A percentile compares a stretch with the other conserved stretches of the same genome.
Evolutionary conservation across 2,888 invertebrate species (phyloP).

Genomic region (Aproaerema taeniolella): DNA sequence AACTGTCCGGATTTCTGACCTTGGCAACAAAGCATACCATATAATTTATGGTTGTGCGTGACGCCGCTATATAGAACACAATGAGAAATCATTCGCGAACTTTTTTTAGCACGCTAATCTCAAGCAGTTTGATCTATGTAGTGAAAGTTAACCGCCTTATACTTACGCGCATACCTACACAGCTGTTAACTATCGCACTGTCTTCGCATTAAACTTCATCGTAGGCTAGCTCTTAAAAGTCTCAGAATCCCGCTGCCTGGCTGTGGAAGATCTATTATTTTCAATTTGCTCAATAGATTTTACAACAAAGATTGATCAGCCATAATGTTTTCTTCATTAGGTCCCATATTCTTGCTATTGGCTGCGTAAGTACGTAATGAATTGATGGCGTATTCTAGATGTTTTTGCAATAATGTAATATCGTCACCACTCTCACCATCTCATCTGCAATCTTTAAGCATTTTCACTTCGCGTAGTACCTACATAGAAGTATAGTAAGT

Average conservation of each 20-base stretch:
- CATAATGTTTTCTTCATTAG: slow-evolving; percentile 23
- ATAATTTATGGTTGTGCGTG: slow-evolving; percentile 44
- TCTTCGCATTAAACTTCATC: slow-evolving; percentile 28
- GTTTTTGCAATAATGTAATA: background rate
- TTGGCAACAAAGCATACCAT: slow-evolving; percentile 48
- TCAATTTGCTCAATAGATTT: slow-evolving; percentile 39
- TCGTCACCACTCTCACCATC: background rate
- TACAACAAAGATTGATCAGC: slow-evolving; percentile 34
- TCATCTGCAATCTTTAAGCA: background rate
- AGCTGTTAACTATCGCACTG: slow-evolving; percentile 22
- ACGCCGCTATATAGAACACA: slow-evolving; percentile 49
- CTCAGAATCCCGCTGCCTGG: slow-evolving; percentile 24
- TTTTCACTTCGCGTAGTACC: slow-evolving; percentile 1
- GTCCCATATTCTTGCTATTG: slow-evolving; percentile 3
- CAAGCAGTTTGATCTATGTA: slow-evolving; percentile 42
- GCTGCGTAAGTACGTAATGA: background rate
- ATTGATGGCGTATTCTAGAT: slow-evolving; percentile 4
- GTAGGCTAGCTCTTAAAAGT: slow-evolving; percentile 26
- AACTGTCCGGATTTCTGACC: slow-evolving; percentile 59
- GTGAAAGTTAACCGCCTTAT: slow-evolving; percentile 53
- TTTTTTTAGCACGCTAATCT: slow-evolving; percentile 47
- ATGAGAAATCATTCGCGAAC: slow-evolving; percentile 54
- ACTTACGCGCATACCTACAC: slow-evolving; percentile 30
- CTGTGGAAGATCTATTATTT: slow-evolving; percentile 29
- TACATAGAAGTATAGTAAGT: background rate